Conservation (phyloP, 2,797 vertebrate species). For the Catamblyrhynchus diadema region DNA sequence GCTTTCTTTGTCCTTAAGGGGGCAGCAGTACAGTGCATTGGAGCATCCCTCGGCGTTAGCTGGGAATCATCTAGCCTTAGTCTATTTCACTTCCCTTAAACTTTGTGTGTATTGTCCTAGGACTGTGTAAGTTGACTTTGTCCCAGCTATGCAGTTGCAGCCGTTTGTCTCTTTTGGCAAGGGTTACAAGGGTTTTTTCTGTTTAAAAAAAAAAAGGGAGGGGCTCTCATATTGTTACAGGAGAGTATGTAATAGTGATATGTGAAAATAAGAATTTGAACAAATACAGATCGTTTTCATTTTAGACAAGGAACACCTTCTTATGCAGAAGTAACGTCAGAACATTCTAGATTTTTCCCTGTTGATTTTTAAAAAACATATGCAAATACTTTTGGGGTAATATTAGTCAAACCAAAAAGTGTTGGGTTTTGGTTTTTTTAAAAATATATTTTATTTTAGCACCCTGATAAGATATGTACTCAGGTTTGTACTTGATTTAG, state of each 20-base stretch:
- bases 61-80: fast-evolving
- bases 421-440: fast-evolving
- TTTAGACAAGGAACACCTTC: background rate
- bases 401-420: background rate
- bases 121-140: background rate
- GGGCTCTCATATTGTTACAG: fast-evolving
- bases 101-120: background rate
- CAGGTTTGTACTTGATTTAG: background rate
- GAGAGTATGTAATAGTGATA: background rate
- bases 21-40: slow-evolving; percentile 61
- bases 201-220: background rate
- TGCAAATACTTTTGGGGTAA: background rate
- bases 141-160: background rate
- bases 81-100: background rate
- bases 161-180: background rate
- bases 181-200: background rate
- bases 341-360: background rate
- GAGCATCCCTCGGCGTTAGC: background rate
- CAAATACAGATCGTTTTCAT: background rate
- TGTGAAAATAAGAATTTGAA: background rate
- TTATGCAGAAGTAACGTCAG: background rate
- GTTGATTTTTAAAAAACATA: background rate
- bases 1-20: slow-evolving; percentile 40
- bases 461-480: background rate
- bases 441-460: background rate